These are phyloP conservation scores for Eurypyga helias DNA, from an alignment of 2,113 vertebrate species.

Conservation along the genomic window DNA sequence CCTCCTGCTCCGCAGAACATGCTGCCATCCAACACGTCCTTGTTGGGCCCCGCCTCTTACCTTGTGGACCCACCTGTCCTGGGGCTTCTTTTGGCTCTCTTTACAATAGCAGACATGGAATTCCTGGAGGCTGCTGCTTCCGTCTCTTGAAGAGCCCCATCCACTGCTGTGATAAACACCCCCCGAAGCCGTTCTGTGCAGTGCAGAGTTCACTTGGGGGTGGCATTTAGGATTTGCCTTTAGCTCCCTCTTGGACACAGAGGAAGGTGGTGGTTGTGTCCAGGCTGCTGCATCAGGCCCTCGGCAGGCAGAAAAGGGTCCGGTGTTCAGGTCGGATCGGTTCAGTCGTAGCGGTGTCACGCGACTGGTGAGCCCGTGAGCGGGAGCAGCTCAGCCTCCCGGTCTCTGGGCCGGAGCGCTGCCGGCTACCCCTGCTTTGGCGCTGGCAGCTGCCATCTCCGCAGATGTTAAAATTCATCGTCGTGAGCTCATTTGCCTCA, in stretches of 20 bases:
- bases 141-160: background rate
- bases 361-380: background rate
- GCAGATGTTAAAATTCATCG: background rate
- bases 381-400: background rate
- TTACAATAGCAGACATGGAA: background rate
- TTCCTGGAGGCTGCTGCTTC: background rate
- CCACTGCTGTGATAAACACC: background rate
- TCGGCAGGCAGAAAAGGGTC: background rate
- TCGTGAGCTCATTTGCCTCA: background rate
- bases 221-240: background rate
- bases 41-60: background rate
- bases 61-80: background rate
- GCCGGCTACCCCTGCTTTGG: background rate
- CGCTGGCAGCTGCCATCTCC: background rate
- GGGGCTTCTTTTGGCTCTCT: background rate
- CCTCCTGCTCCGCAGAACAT: background rate
- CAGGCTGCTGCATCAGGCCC: background rate
- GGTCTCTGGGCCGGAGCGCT: accelerated
- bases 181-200: background rate
- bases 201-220: background rate
- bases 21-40: background rate
- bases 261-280: background rate
- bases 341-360: background rate
- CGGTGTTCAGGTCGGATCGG: background rate
- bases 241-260: background rate